Evolutionary conservation across 53 echinoderm and acorn worm genomes (phyloP).

Genomic region (Luidia sarsii): DNA sequence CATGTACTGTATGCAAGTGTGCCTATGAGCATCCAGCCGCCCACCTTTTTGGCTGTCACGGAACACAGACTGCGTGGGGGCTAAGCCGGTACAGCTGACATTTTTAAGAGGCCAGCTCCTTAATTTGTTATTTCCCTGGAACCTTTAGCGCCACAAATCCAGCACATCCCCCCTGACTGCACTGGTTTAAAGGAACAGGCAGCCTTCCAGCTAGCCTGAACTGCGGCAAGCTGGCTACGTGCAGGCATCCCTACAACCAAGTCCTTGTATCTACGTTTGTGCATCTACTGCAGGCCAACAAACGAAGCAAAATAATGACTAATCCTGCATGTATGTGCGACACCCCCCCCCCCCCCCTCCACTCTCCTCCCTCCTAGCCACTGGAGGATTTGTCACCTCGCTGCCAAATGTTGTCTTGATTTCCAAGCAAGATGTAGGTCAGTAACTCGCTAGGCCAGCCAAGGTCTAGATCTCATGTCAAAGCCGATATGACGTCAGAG

Average conservation of each 20-base stretch:
- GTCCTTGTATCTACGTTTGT: no score
- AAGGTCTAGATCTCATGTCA: no score
- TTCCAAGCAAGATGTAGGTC: no score
- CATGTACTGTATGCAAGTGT: not conserved
- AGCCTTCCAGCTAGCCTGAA: not conserved
- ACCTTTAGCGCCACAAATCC: conserved; percentile 53
- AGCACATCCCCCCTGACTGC: conserved; percentile 45
- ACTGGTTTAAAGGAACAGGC: conserved; percentile 16
- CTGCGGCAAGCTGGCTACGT: no score
- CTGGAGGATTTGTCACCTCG: conserved; percentile 11
- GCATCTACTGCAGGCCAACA: no score
- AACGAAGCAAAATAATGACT: conserved; percentile 13
- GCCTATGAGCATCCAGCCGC: not conserved
- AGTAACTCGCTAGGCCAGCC: no score
- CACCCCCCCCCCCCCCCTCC: no score
- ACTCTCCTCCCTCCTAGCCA: no score
- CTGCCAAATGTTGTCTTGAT: no score
- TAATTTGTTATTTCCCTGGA: conserved; percentile 57
- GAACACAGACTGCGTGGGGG: not conserved
- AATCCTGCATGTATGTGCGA: not conserved
- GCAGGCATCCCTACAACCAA: no score
- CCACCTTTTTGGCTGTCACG: no score
- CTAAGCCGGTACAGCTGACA: conserved; percentile 4
- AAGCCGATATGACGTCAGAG: no score
- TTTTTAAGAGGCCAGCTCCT: conserved; percentile 13